phyloP scores from a whole-genome alignment of 2,113 vertebrate species.

The Macheiramphus alcinus region DNA sequence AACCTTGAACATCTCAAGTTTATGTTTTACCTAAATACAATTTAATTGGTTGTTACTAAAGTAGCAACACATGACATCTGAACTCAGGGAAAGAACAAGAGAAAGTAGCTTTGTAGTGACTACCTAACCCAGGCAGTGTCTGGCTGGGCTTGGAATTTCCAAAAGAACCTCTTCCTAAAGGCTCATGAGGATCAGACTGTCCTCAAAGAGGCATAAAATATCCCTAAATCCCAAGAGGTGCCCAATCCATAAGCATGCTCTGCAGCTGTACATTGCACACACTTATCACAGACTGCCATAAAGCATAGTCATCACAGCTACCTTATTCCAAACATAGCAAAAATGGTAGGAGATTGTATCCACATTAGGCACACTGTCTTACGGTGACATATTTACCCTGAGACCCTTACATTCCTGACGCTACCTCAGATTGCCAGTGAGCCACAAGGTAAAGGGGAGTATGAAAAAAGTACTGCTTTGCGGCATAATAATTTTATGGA shows the following conservation, averaged over 20 bases:
- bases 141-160: neutral
- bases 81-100: neutral
- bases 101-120: neutral
- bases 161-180: neutral
- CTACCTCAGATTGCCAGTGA: neutral
- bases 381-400: neutral
- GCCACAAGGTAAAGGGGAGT: neutral
- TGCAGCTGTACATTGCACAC: neutral
- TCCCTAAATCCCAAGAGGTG: neutral
- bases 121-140: neutral
- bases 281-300: neutral
- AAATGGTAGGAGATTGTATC: neutral
- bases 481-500: neutral
- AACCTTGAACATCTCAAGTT: neutral
- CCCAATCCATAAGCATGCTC: neutral
- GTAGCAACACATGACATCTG: neutral
- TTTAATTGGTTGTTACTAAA: neutral
- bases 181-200: neutral
- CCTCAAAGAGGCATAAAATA: neutral
- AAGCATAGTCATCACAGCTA: neutral
- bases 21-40: neutral
- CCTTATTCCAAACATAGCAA: neutral
- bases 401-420: neutral
- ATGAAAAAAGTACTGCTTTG: neutral
- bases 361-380: rapidly evolving